These are phyloP conservation scores for Lagorchestes hirsutus DNA, from an alignment of 2,797 vertebrate species.

Conservation along the genomic window DNA sequence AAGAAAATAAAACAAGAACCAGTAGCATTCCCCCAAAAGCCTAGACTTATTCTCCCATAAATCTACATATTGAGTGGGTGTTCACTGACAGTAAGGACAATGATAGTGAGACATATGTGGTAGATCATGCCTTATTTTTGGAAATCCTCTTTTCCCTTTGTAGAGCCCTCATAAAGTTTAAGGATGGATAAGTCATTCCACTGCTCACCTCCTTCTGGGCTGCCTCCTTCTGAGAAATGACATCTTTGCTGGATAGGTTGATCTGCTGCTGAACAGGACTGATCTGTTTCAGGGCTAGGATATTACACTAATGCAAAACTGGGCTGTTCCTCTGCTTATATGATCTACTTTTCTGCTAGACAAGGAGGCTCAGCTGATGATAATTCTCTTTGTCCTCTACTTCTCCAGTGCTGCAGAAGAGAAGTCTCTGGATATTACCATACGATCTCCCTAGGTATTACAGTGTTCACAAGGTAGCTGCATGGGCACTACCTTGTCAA, in stretches of 20 bases:
- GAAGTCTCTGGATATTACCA: not conserved
- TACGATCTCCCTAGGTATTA: not conserved
- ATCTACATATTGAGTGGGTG: not conserved
- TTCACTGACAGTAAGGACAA: not conserved
- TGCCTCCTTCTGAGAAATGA: not conserved
- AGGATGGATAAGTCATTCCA: not conserved
- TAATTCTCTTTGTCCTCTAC: not conserved
- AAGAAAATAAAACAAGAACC: not conserved
- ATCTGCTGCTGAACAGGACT: not conserved
- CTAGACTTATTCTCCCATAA: not conserved
- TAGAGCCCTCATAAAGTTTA: not conserved
- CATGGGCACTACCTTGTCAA: not conserved
- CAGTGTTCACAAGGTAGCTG: not conserved
- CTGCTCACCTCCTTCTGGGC: not conserved
- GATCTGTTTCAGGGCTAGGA: not conserved
- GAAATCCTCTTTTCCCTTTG: not conserved
- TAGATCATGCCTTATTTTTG: not conserved
- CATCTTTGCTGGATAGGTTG: not conserved
- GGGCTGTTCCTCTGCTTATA: not conserved
- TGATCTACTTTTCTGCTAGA: not conserved
- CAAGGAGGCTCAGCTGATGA: not conserved
- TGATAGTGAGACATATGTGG: not conserved
- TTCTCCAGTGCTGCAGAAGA: not conserved
- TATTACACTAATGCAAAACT: not conserved
- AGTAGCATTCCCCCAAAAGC: not conserved